These are phyloP conservation scores for Sminthurinus aureus DNA, from an alignment of 2,888 invertebrate genomes.

Conservation along the genomic window DNA sequence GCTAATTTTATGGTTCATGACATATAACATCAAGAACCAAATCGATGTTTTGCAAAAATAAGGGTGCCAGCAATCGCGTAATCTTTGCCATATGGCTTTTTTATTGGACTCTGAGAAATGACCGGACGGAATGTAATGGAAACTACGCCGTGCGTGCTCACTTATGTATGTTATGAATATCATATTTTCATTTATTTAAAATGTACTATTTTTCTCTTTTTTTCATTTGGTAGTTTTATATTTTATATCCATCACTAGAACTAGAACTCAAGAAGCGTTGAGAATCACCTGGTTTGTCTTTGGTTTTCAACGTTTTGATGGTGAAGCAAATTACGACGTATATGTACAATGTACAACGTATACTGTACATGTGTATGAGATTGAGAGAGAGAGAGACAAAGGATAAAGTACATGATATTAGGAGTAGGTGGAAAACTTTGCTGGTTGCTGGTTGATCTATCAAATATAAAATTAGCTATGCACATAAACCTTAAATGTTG, in stretches of 20 bases:
- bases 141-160: not conserved
- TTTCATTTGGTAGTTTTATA: not conserved
- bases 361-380: not conserved
- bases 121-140: not conserved
- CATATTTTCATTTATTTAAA: not conserved
- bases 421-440: not conserved
- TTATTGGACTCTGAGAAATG: too few species aligned
- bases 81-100: too few species aligned
- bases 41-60: too few species aligned
- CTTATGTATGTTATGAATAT: not conserved
- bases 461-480: too few species aligned
- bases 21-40: too few species aligned
- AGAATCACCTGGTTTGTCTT: slow-evolving; percentile 34
- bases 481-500: not conserved
- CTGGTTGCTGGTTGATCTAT: not conserved
- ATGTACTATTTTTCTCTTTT: not conserved
- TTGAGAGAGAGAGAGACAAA: not conserved
- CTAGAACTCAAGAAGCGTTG: slow-evolving; percentile 22
- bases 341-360: not conserved
- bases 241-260: too few species aligned
- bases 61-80: too few species aligned
- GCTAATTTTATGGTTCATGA: too few species aligned
- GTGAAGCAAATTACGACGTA: not conserved
- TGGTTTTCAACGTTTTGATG: not conserved
- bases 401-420: not conserved